A percentile compares a stretch with the other conserved stretches of the same genome.
Evolutionary conservation across 1,140 invertebrate genomes (phyloP).

Genomic region (Helicoverpa armigera): DNA sequence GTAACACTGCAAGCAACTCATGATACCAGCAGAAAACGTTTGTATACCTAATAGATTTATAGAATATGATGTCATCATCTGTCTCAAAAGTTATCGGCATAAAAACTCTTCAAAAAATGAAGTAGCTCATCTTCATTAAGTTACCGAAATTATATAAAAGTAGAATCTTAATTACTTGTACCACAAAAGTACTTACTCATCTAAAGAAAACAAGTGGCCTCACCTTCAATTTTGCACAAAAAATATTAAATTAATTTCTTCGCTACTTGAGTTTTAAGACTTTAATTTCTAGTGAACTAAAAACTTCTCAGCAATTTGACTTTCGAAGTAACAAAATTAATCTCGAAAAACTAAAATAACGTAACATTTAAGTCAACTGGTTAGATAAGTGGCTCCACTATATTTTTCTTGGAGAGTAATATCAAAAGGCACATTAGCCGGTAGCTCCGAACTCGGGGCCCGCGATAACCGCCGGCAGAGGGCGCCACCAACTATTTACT

Average conservation of each 20-base stretch:
- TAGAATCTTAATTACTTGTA: conserved; percentile 21
- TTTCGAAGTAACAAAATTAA: conserved; percentile 44
- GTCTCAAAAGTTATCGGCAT: neutral
- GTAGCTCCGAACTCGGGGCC: conserved; percentile 32
- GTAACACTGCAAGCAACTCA: too few relatives aligned
- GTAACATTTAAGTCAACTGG: conserved; percentile 20
- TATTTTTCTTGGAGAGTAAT: conserved; percentile 37
- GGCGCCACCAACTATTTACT: conserved; percentile 70
- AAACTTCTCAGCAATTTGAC: conserved; percentile 45
- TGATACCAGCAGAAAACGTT: too few relatives aligned
- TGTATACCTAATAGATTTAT: too few relatives aligned
- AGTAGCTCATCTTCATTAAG: neutral
- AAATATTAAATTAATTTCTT: conserved; percentile 21
- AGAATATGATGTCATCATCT: too few relatives aligned
- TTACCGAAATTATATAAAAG: neutral
- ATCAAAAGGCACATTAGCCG: conserved; percentile 33
- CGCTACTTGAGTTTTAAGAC: conserved; percentile 8
- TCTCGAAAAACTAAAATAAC: conserved; percentile 39
- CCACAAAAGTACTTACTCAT: neutral
- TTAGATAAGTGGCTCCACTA: conserved; percentile 41
- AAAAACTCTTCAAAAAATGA: neutral
- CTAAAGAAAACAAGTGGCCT: neutral
- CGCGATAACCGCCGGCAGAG: conserved; percentile 63
- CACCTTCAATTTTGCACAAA: conserved; percentile 21
- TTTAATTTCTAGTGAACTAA: conserved; percentile 14